Base-by-base conservation (phyloP, 2,113 vertebrate genomes). In the Colossoma macropomum region DNA sequence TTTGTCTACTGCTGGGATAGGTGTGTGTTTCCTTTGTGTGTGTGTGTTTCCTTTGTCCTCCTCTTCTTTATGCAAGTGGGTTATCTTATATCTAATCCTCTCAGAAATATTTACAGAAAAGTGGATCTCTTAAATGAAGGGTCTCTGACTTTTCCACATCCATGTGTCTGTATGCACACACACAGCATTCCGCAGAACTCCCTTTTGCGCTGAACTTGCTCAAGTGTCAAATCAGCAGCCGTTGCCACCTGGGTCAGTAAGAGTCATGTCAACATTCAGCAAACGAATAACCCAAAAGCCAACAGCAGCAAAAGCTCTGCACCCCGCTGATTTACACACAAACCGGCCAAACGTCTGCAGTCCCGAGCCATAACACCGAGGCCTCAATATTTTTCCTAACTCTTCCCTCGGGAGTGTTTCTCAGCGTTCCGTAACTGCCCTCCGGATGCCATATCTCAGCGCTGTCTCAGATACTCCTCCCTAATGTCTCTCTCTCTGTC, bases 371-470 rank as follows among this genome's bases (percentile, higher is more conserved):
- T 73, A 65, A 81, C 56, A 70, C 60, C 23, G 38, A 81, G 80
- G 56, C 45, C 81, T 82, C 1, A 50, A 59, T 82, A 69, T 82
- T 82, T 82, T 69, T 27, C 12, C 63, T 76, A 60, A 41, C 6
- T 7, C 6, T 12, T 59, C 81, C 41, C 73, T 56, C n/a, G 81
- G 68, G 81, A 38, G 72, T 48, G 19, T 5, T 25, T 76, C 62
- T 68, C 72, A 48, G 48, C 30, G 62, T 82, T 38, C 81, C 6
- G 75, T 41, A 82, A 68, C 75, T 76, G 56, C 81, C 75, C 81
- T 76, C 72, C 66, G 63, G 73, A 76, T 82, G 81, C 69, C 62
- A 76, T 76, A 76, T 76, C 73, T 59, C 81, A 76, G 72, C 11
- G n/a, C 38, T 45, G 71, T 80, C 68, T 34, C 28, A 0, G 66